Conservation (phyloP, 2,797 vertebrate genomes). For the Dipus sagitta region DNA sequence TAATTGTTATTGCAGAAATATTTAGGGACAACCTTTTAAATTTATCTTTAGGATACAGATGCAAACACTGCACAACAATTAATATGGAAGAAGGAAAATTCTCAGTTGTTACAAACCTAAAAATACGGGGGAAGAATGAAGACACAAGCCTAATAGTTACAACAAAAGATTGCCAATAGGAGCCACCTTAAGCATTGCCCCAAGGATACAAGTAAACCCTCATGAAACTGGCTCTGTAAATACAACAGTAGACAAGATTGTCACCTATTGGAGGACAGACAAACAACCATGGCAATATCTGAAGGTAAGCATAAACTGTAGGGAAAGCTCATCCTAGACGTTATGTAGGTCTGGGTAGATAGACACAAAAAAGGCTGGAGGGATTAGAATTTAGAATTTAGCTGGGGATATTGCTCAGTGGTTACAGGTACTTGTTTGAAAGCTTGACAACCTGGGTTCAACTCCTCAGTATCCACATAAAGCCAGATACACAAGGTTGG, state of each 20-base stretch:
- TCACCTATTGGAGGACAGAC: background rate
- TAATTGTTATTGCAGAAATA: conserved; percentile 22
- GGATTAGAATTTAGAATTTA: background rate
- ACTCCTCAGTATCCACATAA: too few species aligned
- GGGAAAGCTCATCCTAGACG: background rate
- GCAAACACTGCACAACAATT: background rate
- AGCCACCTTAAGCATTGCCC: background rate
- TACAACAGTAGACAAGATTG: background rate
- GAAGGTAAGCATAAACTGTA: background rate
- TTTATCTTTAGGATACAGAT: background rate
- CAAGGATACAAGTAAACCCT: conserved; percentile 1
- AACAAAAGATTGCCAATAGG: background rate
- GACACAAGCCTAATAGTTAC: background rate
- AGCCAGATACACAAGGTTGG: too few species aligned
- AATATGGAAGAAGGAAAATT: conserved; percentile 43
- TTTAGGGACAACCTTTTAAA: background rate
- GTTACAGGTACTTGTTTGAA: too few species aligned
- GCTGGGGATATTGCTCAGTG: too few species aligned
- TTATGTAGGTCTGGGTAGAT: background rate
- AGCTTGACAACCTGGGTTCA: too few species aligned
- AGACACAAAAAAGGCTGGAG: background rate
- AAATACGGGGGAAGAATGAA: background rate
- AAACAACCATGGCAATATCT: background rate
- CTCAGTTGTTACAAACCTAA: background rate
- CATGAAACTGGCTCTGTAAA: background rate